Evolutionary conservation across 2,888 invertebrate genomes (phyloP), one percentile per base, ranked within the genome.

Genomic region (Petrolisthes manimaculis): DNA sequence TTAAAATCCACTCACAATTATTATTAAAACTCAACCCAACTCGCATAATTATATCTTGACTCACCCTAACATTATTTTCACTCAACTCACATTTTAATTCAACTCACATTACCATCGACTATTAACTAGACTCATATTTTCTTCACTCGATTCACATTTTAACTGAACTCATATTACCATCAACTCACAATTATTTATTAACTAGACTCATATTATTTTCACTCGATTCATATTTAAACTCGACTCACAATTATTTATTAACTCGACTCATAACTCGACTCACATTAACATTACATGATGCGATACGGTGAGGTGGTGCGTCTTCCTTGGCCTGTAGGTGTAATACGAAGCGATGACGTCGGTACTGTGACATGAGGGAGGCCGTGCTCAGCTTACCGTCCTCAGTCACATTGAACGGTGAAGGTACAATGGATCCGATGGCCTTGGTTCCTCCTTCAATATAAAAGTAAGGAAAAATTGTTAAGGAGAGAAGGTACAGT

Each of bases 291-390:
- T 95, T 95, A 0, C 97, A 94, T 83, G 94, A 95, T 1, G 96
- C 96, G 92, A 95, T 96, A 89, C 97, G 93, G 92, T 96, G 96
- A 0, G 97, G 97, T 18, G 95, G 95, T 3, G 96, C 96, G 3
- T 95, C 94, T 93, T 98, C 97, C 89, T 96, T 96, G 0, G 97
- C 97, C 12, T 97, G 95, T 78, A 97, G 95, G 92, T 97, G 96
- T 84, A 97, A 94, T 88, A 96, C 95, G 92, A 98, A 98, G 80
- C 97, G 94, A 92, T 97, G 97, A 92, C 97, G 97, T 92, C 96
- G 96, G 93, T 97, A 97, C 92, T 97, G 97, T 0, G 96, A 96
- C 95, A 97, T 96, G 92, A 96, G 96, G 56, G 96, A 95, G 0
- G 97, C 96, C 0, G 97, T 97, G 89, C 95, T 94, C 55, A 97